phyloP scores from a whole-genome alignment of 2,888 invertebrate genomes.

The Hyppa rectilinea region DNA sequence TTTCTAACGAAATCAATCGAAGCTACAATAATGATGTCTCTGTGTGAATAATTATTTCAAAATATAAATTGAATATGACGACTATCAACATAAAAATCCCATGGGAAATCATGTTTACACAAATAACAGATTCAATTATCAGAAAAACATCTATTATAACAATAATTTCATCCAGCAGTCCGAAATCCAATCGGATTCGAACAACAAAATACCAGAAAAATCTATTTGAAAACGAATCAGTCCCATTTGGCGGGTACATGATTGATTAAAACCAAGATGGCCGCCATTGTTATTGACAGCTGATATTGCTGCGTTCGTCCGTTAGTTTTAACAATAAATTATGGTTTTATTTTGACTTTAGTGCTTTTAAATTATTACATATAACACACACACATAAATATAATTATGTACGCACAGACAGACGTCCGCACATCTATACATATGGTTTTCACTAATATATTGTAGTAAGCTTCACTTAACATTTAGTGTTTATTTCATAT shows the following conservation, averaged over 20 bases:
- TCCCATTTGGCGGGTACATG: constrained; percentile 63
- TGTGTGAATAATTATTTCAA: not conserved
- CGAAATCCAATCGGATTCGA: constrained; percentile 41
- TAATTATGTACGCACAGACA: too few relatives aligned
- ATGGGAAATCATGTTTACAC: constrained; percentile 13
- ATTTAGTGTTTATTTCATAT: too few relatives aligned
- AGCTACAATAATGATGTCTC: not conserved
- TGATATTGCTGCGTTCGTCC: constrained; percentile 28
- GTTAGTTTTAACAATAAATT: constrained; percentile 32
- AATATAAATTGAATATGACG: not conserved
- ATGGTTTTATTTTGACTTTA: constrained; percentile 16
- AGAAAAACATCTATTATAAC: constrained; percentile 28
- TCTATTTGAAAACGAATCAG: constrained; percentile 60
- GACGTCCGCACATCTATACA: too few relatives aligned
- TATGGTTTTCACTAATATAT: too few relatives aligned
- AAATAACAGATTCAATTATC: constrained; percentile 23
- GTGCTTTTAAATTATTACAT: too few relatives aligned
- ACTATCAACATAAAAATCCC: constrained; percentile 13
- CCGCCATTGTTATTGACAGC: constrained; percentile 60
- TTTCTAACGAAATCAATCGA: too few relatives aligned
- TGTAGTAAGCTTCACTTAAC: too few relatives aligned
- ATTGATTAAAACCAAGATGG: constrained; percentile 74
- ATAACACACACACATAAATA: not conserved
- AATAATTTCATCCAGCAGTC: constrained; percentile 31
- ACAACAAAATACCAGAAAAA: constrained; percentile 50